Evolutionary conservation across 2,888 invertebrate genomes (phyloP).

Genomic region (Eupithecia insigniata): DNA sequence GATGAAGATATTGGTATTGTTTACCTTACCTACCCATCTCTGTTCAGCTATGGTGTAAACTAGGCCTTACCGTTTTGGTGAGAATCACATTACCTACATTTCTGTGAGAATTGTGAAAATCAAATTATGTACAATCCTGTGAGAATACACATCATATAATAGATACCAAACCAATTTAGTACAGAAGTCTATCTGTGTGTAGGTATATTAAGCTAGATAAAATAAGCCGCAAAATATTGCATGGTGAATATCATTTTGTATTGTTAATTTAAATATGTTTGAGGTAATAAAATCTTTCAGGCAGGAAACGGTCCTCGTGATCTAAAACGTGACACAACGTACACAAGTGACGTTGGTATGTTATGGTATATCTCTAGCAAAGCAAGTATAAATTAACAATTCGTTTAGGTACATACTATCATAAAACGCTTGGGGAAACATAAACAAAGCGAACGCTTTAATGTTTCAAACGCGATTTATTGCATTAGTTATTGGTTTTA

Average conservation of each 20-base stretch:
- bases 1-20: no score
- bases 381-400: neutral
- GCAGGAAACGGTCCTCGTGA: conserved; percentile 26
- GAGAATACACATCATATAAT: no score
- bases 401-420: neutral
- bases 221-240: neutral
- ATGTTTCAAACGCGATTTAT: conserved; percentile 3
- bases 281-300: conserved; percentile 6
- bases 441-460: conserved; percentile 15
- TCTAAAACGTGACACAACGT: conserved; percentile 22
- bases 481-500: conserved; percentile 3
- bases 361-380: neutral
- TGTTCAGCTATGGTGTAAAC: no score
- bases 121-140: no score
- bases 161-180: neutral
- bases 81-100: no score
- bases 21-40: no score
- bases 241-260: neutral
- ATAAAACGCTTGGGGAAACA: conserved; percentile 4
- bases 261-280: conserved; percentile 6
- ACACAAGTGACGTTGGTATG: conserved; percentile 19
- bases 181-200: neutral
- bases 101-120: no score
- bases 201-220: neutral
- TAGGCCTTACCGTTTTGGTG: no score